Evolutionary conservation across 2,888 invertebrate genomes (phyloP), one percentile per base, ranked within the genome.

Genomic region (Aporophyla lueneburgensis): DNA sequence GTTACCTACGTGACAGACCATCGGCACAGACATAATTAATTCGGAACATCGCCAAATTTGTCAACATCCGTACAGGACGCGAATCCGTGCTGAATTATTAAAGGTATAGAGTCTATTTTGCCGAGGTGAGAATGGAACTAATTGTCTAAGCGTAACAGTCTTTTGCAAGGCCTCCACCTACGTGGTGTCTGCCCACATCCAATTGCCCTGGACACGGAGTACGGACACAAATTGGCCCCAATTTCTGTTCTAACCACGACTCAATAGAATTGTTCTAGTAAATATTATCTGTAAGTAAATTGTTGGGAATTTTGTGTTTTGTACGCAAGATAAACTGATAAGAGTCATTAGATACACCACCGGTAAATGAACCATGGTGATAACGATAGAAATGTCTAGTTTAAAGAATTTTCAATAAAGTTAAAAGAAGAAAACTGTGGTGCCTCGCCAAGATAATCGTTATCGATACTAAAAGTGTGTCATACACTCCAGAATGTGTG

Each of bases 111-210:
- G 94, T 92, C 88, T 82, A 93, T 88, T 92, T 93, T 95, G 19
- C 89, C 67, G 56, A 86, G 84, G 84, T 86, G 83, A 74, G 83
- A 84, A 86, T 76, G 74, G 72, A 78, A 86, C 86, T 93, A 93
- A 92, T 93, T 92, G 92, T 91, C 92, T 92, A 92, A 92, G 87
- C 87, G 91, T 93, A 95, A 95, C 95, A 92, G 95, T 90, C 94
- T 92, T 92, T 93, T 86, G 91, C 93, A 91, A 94, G 96, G 95
- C 94, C 95, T 94, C 96, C 96, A 92, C 96, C 96, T 96, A 96
- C 96, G 90, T 93, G 89, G 90, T 83, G 78, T 88, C 96, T 93
- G 89, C 96, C 96, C 96, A 96, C 96, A 95, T 94, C 92, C 96
- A 96, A 96, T 96, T 93, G 92, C 91, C 85, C 91, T 91, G 90